Evolutionary conservation across 1,140 invertebrate species (phyloP).

Genomic region (Drosophila triauraria): DNA sequence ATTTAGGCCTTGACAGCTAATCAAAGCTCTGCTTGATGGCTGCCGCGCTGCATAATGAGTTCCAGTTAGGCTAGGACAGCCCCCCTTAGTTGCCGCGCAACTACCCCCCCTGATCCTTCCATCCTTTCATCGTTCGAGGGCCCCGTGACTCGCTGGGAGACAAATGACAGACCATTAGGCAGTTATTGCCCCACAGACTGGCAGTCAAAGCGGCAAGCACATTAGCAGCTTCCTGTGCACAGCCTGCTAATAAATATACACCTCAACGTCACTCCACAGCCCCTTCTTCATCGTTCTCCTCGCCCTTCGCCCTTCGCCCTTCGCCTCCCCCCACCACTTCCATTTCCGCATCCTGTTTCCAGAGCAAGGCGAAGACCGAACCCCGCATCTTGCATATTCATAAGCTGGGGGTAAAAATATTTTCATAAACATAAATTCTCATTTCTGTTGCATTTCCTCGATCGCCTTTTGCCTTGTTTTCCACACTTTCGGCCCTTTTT

Average conservation of each 20-base stretch:
- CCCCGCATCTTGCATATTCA: conserved; percentile 62
- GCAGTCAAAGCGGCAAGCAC: conserved; percentile 74
- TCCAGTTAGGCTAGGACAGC: conserved; percentile 21
- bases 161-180: conserved; percentile 77
- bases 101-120: not conserved
- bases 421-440: conserved; percentile 77
- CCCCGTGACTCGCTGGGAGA: conserved; percentile 37
- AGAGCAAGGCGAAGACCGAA: not conserved
- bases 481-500: conserved; percentile 64
- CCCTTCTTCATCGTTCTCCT: not conserved
- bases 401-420: conserved; percentile 65
- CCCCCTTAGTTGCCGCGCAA: not conserved
- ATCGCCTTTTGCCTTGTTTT: conserved; percentile 63
- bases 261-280: conserved; percentile 35
- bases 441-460: conserved; percentile 79
- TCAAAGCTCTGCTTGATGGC: conserved; percentile 29
- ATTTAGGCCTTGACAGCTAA: conserved; percentile 36
- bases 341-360: conserved; percentile 24
- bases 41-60: conserved; percentile 45
- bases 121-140: not conserved
- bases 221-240: conserved; percentile 75
- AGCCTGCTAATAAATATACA: conserved; percentile 77
- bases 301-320: not conserved
- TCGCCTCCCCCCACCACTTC: not conserved
- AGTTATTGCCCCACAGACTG: conserved; percentile 74